phyloP scores from a whole-genome alignment of 2,888 invertebrate genomes.

The Ferdinandea cuprea region DNA sequence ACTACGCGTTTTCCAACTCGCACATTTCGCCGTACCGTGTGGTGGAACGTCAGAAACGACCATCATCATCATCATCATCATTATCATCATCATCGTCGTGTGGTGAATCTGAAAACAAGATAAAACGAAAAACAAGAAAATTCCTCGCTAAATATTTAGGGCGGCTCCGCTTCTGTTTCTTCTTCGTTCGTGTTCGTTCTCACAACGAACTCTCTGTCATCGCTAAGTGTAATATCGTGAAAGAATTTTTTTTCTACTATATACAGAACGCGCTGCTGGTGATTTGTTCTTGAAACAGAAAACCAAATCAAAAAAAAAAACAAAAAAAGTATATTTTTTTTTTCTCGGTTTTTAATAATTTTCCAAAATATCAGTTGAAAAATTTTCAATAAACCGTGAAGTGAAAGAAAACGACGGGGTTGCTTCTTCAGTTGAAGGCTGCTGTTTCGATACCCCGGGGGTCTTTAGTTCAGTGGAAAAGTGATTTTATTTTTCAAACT shows the following conservation, averaged over 20 bases:
- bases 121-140: slow-evolving; percentile 28
- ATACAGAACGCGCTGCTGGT: slow-evolving; percentile 39
- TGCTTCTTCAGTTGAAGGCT: slow-evolving; percentile 45
- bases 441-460: not conserved
- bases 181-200: slow-evolving; percentile 34
- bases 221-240: slow-evolving; percentile 32
- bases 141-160: slow-evolving; percentile 70
- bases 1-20: slow-evolving; percentile 54
- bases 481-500: not conserved
- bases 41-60: slow-evolving; percentile 42
- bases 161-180: slow-evolving; percentile 69
- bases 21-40: slow-evolving; percentile 38
- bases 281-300: slow-evolving; percentile 23
- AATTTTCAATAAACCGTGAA: not conserved
- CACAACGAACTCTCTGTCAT: slow-evolving; percentile 47
- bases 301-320: slow-evolving; percentile 17
- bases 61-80: slow-evolving; percentile 35
- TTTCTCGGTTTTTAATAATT: not conserved
- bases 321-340: slow-evolving; percentile 5
- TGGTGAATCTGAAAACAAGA: slow-evolving; percentile 53
- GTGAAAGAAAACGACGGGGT: slow-evolving; percentile 24
- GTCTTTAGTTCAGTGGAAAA: not conserved
- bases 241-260: slow-evolving; percentile 32
- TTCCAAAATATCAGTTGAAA: not conserved
- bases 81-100: slow-evolving; percentile 41